These are phyloP conservation scores for Callyntrura guangdongensis DNA, from an alignment of 2,888 invertebrate genomes.

Conservation along the genomic window DNA sequence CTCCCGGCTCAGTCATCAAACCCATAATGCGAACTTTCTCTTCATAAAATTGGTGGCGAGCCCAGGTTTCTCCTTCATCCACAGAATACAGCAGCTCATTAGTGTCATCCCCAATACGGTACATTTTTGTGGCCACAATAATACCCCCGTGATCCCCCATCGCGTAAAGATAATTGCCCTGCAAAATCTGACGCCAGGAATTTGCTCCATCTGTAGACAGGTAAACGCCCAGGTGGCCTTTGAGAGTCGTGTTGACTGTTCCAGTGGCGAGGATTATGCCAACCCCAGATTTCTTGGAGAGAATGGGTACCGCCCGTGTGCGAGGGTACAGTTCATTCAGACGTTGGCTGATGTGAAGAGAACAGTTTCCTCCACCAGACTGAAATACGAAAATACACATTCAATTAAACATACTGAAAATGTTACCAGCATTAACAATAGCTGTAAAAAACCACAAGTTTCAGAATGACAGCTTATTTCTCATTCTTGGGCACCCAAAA, in stretches of 20 bases:
- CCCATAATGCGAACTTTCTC: conserved; percentile 92
- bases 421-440: neutral
- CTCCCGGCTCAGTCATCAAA: conserved; percentile 88
- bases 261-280: conserved; percentile 94
- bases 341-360: conserved; percentile 94
- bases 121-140: conserved; percentile 94
- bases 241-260: conserved; percentile 91
- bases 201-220: conserved; percentile 93
- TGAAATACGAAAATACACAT: neutral
- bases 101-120: conserved; percentile 92
- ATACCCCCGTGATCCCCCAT: conserved; percentile 97
- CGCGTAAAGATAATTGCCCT: conserved; percentile 94
- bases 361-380: conserved; percentile 88
- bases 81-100: conserved; percentile 93
- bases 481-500: conserved; percentile 64
- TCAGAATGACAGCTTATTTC: conserved; percentile 48
- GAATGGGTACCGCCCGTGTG: conserved; percentile 92
- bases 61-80: conserved; percentile 95
- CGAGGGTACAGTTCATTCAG: conserved; percentile 94
- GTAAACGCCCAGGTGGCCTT: conserved; percentile 93
- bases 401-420: neutral
- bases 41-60: conserved; percentile 89
- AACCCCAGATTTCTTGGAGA: conserved; percentile 95
- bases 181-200: conserved; percentile 92
- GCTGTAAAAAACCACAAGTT: neutral